Base-by-base conservation (phyloP, 2,113 vertebrate genomes). In the Prionailurus bengalensis region DNA sequence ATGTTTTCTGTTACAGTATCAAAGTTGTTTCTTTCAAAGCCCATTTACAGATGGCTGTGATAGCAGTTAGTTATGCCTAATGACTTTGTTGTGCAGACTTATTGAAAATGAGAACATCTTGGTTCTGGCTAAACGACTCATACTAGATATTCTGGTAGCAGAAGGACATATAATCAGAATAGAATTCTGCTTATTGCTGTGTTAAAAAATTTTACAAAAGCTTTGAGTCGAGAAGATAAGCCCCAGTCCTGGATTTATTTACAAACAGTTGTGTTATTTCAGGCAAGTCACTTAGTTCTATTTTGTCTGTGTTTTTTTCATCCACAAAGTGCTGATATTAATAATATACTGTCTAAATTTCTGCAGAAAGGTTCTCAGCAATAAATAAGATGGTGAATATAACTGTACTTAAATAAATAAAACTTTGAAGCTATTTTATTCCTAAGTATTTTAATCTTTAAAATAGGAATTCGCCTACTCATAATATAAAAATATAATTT, bases 1-100 rank as follows among this genome's bases (percentile, higher is more conserved):
- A 98, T 98, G 55, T 97, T 96, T 98, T 98, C 95, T 97, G 89
- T 97, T 97, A 97, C 21, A 45, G 68, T 61, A 95, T 93, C 91
- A 95, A 93, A 97, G 92, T 51, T 98, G 91, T 93, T 1, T 5
- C 96, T 97, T 97, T 97, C 87, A 96, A 33, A 87, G 21, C 19
- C 48, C 73, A 84, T 98, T 97, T 97, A 96, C 96, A 96, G 91
- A 96, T 0, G 5, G 31, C 55, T 95, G 36, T 16, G 10, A 93
- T 15, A 90, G 95, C 80, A 98, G 97, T 93, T 97, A 96, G 27
- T 63, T 86, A 51, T 96, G 55, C 89, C 95, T 89, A 96, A 97
- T 94, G 96, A 70, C 86, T 97, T 55, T 70, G 36, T 61, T 92
- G 84, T 86, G 81, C 92, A 91, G 82, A 94, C 15, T 83, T 86